Conservation (phyloP, 2,888 invertebrate genomes). For the Aplocera efformata region DNA sequence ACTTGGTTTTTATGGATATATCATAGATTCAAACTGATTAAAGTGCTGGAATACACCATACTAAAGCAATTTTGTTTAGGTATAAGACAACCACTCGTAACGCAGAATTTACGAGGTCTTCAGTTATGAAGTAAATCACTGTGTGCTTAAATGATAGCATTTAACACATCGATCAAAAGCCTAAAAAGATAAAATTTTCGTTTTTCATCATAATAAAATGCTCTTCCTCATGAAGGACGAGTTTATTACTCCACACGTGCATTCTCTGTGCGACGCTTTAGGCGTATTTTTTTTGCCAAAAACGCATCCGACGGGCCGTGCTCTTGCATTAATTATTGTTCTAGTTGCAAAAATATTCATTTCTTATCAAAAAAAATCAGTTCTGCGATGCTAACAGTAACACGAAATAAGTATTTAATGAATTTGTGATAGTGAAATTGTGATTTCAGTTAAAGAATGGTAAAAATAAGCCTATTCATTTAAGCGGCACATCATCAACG, state of each 20-base stretch:
- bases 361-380: not conserved
- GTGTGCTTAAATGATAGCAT: not conserved
- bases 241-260: constrained; percentile 4
- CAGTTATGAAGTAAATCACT: not conserved
- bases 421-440: no score
- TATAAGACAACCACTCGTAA: not conserved
- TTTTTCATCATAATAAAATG: not conserved
- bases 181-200: not conserved
- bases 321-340: constrained; percentile 45
- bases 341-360: constrained; percentile 18
- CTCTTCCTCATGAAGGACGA: constrained; percentile 1
- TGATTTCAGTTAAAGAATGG: no score
- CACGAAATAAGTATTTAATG: not conserved
- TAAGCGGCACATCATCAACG: no score
- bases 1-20: no score
- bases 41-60: no score
- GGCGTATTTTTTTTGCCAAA: constrained; percentile 74
- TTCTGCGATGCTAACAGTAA: constrained; percentile 3
- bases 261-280: constrained; percentile 34
- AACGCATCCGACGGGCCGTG: constrained; percentile 63
- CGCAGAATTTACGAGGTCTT: not conserved
- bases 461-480: no score
- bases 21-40: no score
- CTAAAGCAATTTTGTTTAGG: no score
- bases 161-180: constrained; percentile 8